Base-by-base conservation (phyloP, 2,113 vertebrate genomes). In the Coreoperca whiteheadi region DNA sequence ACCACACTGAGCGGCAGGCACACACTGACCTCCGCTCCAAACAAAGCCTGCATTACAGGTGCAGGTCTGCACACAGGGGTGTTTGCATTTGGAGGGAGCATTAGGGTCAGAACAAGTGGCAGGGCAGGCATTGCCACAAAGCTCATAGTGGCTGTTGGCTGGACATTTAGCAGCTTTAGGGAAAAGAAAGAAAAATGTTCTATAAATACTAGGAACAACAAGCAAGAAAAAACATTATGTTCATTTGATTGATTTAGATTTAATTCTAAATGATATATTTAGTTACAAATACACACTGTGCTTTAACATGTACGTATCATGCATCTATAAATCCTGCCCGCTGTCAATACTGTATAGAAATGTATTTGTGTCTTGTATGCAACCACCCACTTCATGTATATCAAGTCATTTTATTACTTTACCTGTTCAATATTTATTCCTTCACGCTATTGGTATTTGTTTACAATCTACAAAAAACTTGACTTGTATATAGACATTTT, bases 81-180 rank as follows among this genome's bases (percentile, higher is more conserved):
- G 77, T 41, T 84, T 91, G 83, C 96, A 96, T 82, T 84, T 91
- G 46, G 87, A 76, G 2, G 91, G 81, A 8, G 89, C 89, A 0
- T 71, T 28, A 4, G 91, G 92, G 72, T 94, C 83, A 39, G 81
- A 87, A 72, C 96, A 96, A 11, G 96, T 95, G 21, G 93, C 83
- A 25, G 94, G 95, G 30, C 96, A 96, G 32, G 93, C 89, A 2
- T 63, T 93, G 41, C 94, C 93, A 67, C 96, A 96, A 8, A 90
- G 75, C 83, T 95, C 92, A 76, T 95, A 96, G 57, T 93, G 88
- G 50, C 95, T 95, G 88, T 95, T 94, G 20, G 89, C 88, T n/a
- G 93, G 94, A 84, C 95, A 96, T 66, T 69, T 60, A 43, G 75
- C 34, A 85, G 72, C 91, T 94, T 75, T 74, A 83, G 25, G 18